These are phyloP conservation scores for Lamproptera curius DNA, from an alignment of 2,888 invertebrate species.

Conservation along the genomic window DNA sequence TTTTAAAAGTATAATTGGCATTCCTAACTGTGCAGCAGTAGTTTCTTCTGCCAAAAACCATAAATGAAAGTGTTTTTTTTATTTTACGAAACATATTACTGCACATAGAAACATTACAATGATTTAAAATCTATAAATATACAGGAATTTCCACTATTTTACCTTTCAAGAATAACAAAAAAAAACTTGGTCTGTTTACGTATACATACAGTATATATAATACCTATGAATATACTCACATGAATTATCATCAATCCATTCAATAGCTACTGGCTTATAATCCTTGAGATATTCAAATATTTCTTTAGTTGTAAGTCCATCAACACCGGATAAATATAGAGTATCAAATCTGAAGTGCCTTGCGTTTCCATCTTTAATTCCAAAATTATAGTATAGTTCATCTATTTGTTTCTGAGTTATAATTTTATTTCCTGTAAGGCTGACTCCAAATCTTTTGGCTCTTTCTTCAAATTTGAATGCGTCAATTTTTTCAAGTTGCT, in stretches of 20 bases:
- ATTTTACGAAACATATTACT: no score
- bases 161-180: no score
- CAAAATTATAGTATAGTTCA: slow-evolving; percentile 63
- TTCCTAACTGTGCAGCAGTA: no score
- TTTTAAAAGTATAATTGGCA: no score
- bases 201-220: no score
- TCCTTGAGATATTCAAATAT: slow-evolving; percentile 88
- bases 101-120: no score
- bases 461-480: slow-evolving; percentile 63
- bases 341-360: slow-evolving; percentile 84
- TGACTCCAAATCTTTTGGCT: slow-evolving; percentile 65
- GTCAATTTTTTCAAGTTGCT: slow-evolving; percentile 62
- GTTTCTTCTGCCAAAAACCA: no score
- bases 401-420: slow-evolving; percentile 70
- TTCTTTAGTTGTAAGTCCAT: slow-evolving; percentile 87
- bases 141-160: slow-evolving; percentile 1
- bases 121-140: no score
- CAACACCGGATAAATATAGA: slow-evolving; percentile 85
- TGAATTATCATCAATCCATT: slow-evolving; percentile 89
- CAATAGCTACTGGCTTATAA: slow-evolving; percentile 86
- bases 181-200: no score
- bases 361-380: slow-evolving; percentile 75
- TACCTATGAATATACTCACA: no score
- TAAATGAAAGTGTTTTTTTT: no score
- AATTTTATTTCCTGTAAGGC: slow-evolving; percentile 58